These are phyloP conservation scores for Sebastiscus tertius DNA, from an alignment of 2,797 vertebrate genomes.

Conservation along the genomic window DNA sequence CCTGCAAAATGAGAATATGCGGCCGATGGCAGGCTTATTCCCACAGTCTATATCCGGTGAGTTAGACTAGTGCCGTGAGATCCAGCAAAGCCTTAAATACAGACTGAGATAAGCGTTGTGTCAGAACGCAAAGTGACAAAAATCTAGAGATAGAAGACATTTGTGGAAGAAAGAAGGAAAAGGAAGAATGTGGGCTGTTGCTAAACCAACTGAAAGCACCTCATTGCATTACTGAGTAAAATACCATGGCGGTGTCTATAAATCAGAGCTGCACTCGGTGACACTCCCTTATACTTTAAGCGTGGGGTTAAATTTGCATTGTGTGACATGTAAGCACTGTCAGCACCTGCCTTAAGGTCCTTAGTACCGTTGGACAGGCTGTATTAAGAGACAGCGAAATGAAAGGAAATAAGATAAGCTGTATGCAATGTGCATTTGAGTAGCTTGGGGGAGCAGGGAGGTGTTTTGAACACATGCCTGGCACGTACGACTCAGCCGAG, in stretches of 20 bases:
- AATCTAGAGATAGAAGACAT: conserved; percentile 26
- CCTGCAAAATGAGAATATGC: background rate
- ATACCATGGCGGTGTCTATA: background rate
- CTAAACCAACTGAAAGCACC: conserved; percentile 10
- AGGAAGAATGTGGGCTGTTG: background rate
- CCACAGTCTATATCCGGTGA: background rate
- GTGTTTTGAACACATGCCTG: conserved; percentile 75
- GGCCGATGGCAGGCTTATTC: background rate
- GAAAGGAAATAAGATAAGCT: conserved; percentile 35
- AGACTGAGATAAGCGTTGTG: conserved; percentile 28
- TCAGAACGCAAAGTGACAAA: conserved; percentile 29
- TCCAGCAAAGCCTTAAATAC: conserved; percentile 44
- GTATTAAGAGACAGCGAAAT: conserved; percentile 55
- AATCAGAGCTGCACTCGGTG: conserved; percentile 15
- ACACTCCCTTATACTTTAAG: conserved; percentile 9
- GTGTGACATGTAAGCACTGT: conserved; percentile 39
- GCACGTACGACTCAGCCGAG: conserved; percentile 79
- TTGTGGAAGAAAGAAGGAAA: background rate
- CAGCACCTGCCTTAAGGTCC: conserved; percentile 43
- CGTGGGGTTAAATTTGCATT: conserved; percentile 26
- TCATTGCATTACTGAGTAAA: conserved; percentile 22
- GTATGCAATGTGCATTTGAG: conserved; percentile 61
- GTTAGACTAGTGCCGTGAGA: conserved; percentile 19
- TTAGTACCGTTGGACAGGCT: conserved; percentile 46
- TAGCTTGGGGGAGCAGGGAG: conserved; percentile 46